Conservation (phyloP, 2,797 vertebrate species). For the Pseudomugil tenellus region DNA sequence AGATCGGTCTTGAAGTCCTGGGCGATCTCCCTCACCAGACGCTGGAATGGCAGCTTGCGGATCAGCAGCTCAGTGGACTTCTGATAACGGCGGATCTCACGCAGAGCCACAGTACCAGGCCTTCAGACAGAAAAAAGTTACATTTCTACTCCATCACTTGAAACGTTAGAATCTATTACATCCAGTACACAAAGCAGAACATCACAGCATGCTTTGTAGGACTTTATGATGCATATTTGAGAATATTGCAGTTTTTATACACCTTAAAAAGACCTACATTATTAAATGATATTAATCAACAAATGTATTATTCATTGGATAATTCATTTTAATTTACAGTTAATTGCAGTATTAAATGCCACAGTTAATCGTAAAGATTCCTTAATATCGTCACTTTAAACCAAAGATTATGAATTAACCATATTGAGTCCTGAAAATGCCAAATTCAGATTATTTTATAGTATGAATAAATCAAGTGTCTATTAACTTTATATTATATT, state of each 20-base stretch:
- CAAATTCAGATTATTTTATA: too few species aligned
- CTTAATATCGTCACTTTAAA: too few species aligned
- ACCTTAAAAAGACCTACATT: not conserved
- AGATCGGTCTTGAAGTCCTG: constrained; percentile 93
- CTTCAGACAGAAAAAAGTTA: too few species aligned
- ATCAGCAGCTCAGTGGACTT: constrained; percentile 87
- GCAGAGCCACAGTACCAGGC: constrained; percentile 85
- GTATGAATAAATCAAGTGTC: too few species aligned
- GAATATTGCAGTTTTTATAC: not conserved
- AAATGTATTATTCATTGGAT: too few species aligned
- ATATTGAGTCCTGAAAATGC: too few species aligned
- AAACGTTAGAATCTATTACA: not conserved
- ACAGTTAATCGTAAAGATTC: too few species aligned
- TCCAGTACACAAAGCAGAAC: not conserved
- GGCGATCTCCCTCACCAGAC: constrained; percentile 86
- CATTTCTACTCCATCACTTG: too few species aligned
- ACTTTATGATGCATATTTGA: not conserved
- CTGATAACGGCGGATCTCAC: constrained; percentile 87
- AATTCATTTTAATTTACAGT: too few species aligned
- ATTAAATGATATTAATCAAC: not conserved
- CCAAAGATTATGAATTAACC: too few species aligned
- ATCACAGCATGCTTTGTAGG: not conserved
- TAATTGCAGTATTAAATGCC: too few species aligned
- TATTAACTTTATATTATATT: too few species aligned
- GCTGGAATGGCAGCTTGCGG: constrained; percentile 85